Conservation (phyloP, 2,113 vertebrate species). For the Heptranchias perlo region DNA sequence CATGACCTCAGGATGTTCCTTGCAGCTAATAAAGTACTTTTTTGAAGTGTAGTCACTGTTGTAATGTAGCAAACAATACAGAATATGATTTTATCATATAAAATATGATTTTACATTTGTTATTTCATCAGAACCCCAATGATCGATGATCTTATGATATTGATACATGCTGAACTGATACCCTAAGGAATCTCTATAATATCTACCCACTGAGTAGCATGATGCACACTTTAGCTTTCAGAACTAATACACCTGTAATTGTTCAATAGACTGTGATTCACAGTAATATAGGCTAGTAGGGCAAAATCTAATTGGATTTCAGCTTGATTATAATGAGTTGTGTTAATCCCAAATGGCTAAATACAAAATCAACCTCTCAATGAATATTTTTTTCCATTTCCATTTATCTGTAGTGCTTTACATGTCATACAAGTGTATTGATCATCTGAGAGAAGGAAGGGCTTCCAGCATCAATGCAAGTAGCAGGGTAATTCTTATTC, state of each 20-base stretch:
- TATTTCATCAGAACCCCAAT: not conserved
- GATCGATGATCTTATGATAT: not conserved
- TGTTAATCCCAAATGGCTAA: not conserved
- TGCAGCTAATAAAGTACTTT: not conserved
- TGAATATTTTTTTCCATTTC: not conserved
- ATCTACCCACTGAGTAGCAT: not conserved
- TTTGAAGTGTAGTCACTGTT: not conserved
- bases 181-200: not conserved
- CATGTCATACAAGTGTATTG: not conserved
- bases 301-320: not conserved
- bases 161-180: not conserved
- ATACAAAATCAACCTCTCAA: not conserved
- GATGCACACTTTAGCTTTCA: not conserved
- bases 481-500: not conserved
- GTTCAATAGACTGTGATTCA: not conserved
- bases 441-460: not conserved
- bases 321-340: not conserved
- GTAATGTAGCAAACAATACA: not conserved
- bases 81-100: not conserved
- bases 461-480: not conserved
- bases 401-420: not conserved
- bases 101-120: too few relatives aligned
- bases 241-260: not conserved
- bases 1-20: not conserved
- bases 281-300: not conserved